Evolutionary conservation across 2,113 vertebrate species (phyloP).

Genomic region (Galbula dea): DNA sequence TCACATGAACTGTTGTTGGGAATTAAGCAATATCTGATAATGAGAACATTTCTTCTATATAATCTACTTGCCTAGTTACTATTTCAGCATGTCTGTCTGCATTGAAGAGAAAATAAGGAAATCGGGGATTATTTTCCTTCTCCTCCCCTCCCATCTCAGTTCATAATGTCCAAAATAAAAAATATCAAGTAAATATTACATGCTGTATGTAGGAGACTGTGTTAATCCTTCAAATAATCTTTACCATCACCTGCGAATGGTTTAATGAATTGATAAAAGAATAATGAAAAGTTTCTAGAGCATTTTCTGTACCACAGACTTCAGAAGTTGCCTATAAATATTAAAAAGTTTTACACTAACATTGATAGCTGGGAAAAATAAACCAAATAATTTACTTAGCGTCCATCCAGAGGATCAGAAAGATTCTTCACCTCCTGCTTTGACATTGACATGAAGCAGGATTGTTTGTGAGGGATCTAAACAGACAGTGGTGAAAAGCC

Average conservation of each 20-base stretch:
- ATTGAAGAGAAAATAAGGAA: neutral
- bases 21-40: neutral
- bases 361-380: neutral
- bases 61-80: neutral
- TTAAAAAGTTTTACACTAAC: neutral
- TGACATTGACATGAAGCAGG: fast-evolving
- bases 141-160: neutral
- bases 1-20: neutral
- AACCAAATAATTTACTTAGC: neutral
- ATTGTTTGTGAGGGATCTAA: neutral
- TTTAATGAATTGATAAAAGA: conserved; percentile 4
- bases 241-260: neutral
- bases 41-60: neutral
- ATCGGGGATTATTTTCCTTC: neutral
- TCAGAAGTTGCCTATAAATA: neutral
- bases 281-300: neutral
- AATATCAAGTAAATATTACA: neutral
- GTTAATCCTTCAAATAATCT: conserved; percentile 10
- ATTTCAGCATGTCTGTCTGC: neutral
- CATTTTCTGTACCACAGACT: neutral
- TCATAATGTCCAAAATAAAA: neutral
- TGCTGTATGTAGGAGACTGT: neutral
- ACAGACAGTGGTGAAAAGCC: neutral
- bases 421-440: neutral
- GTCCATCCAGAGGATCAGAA: neutral